Conservation (phyloP, 2,888 invertebrate genomes). For the Tetanocera ferruginea region DNA sequence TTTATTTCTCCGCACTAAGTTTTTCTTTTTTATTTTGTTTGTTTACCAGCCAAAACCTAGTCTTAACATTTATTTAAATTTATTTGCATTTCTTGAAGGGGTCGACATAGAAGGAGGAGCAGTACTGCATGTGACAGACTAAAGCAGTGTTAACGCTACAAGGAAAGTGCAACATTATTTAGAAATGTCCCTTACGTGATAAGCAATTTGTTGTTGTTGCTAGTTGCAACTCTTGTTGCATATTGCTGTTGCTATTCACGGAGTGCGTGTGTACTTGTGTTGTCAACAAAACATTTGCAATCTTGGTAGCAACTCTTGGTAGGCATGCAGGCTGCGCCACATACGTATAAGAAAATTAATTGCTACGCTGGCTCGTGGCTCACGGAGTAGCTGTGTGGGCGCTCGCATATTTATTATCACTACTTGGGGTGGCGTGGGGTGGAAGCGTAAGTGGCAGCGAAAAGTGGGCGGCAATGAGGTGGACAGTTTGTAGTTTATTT, state of each 20-base stretch:
- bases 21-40: neutral
- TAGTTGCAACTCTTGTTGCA: neutral
- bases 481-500: neutral
- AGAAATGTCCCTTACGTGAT: constrained; percentile 23
- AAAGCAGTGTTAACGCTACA: neutral
- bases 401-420: constrained; percentile 19
- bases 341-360: constrained; percentile 33
- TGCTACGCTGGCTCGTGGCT: constrained; percentile 31
- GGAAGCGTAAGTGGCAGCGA: neutral
- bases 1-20: neutral
- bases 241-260: constrained; percentile 27
- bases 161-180: neutral
- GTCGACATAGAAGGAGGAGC: neutral
- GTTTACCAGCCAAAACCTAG: neutral
- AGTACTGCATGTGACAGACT: too few relatives aligned
- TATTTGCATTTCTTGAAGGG: constrained; percentile 21
- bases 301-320: constrained; percentile 20
- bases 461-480: neutral
- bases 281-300: constrained; percentile 25
- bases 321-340: constrained; percentile 1
- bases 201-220: constrained; percentile 35
- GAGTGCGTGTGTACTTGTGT: constrained; percentile 21
- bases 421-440: neutral
- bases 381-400: constrained; percentile 25
- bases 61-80: constrained; percentile 26